Evolutionary conservation across 1,140 invertebrate species (phyloP).

Genomic region (Cherax destructor): DNA sequence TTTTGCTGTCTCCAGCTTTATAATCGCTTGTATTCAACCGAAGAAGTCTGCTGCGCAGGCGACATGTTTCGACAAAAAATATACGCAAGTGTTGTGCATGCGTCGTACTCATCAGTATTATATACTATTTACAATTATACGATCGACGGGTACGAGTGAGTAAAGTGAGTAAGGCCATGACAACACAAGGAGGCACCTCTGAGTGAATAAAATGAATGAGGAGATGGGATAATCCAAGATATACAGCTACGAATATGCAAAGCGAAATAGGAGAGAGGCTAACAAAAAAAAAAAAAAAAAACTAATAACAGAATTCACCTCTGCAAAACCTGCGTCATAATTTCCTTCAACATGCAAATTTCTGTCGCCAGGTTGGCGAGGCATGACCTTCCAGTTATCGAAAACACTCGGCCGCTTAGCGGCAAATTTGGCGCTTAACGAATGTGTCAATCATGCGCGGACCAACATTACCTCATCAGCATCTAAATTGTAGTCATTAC

Average conservation of each 20-base stretch:
- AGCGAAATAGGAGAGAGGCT: constrained; percentile 5
- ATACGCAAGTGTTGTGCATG: no score
- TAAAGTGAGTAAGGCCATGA: no score
- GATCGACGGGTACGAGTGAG: no score
- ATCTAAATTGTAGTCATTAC: constrained; percentile 29
- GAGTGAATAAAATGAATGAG: no score
- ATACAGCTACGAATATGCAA: not conserved
- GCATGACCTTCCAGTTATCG: not conserved
- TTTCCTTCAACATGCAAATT: constrained; percentile 25
- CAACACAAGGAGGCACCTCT: no score
- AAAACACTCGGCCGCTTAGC: constrained; percentile 7
- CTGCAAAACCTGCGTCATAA: not conserved
- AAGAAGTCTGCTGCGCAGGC: no score
- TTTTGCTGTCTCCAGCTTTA: no score
- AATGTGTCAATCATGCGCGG: constrained; percentile 21
- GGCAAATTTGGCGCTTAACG: constrained; percentile 21
- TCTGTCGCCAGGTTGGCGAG: not conserved
- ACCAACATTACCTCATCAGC: constrained; percentile 7
- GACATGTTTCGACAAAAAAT: no score
- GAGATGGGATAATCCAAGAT: not conserved
- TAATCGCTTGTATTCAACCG: no score
- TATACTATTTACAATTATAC: no score
- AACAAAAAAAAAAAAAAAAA: not conserved
- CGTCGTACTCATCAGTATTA: no score
- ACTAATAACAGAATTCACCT: not conserved